A percentile compares a stretch with the other conserved stretches of the same genome.
phyloP scores from a whole-genome alignment of 1,140 invertebrate genomes.

The Anagrus nilaparvatae region DNA sequence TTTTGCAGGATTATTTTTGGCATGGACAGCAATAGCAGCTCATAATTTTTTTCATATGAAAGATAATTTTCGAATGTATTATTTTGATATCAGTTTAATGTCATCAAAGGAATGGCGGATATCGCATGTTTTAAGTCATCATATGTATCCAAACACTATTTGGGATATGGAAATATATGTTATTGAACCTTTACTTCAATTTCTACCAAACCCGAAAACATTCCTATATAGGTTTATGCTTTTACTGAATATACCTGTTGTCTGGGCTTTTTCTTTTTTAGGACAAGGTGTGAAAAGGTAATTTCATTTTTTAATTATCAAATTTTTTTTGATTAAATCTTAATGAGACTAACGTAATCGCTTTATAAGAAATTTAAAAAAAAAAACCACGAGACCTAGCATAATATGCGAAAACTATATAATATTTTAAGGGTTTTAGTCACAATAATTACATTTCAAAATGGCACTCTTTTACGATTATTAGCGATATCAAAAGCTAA shows the following conservation, averaged over 20 bases:
- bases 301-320: slow-evolving; percentile 4
- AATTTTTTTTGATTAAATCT: too few species aligned
- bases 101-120: slow-evolving; percentile 67
- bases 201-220: slow-evolving; percentile 47
- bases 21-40: slow-evolving; percentile 46
- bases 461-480: too few species aligned
- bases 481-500: too few species aligned
- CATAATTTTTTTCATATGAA: slow-evolving; percentile 78
- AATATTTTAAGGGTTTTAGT: too few species aligned
- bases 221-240: slow-evolving; percentile 19
- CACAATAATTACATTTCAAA: too few species aligned
- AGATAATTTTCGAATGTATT: slow-evolving; percentile 74
- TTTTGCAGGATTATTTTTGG: slow-evolving; percentile 46
- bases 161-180: slow-evolving; percentile 64
- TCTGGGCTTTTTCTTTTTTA: slow-evolving; percentile 40
- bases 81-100: slow-evolving; percentile 59
- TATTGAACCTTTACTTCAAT: slow-evolving; percentile 62
- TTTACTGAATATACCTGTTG: slow-evolving; percentile 41
- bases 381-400: too few species aligned
- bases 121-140: slow-evolving; percentile 68
- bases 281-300: slow-evolving; percentile 42
- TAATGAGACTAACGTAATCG: too few species aligned
- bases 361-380: too few species aligned
- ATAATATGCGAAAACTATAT: too few species aligned
- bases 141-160: slow-evolving; percentile 69